phyloP scores from a whole-genome alignment of 2,113 vertebrate genomes.

The Danio rerio region GRCz12tu NC_133194.1:6720001-6720500 shows the following conservation, averaged over 20 bases:
- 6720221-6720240: too few species aligned
- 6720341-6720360: slow-evolving; percentile 67
- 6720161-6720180: too few species aligned
- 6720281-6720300: slow-evolving; percentile 66
- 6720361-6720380: slow-evolving; percentile 70
- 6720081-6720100: too few species aligned
- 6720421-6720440: slow-evolving; percentile 55
- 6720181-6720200: too few species aligned
- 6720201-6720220: too few species aligned
- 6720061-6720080: too few species aligned
- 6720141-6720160: too few species aligned
- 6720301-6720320: slow-evolving; percentile 74
- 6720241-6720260: not conserved
- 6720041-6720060: too few species aligned
- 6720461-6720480: slow-evolving; percentile 44
- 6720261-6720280: slow-evolving; percentile 20
- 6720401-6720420: slow-evolving; percentile 40
- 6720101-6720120: too few species aligned
- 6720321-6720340: slow-evolving; percentile 68
- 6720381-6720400: slow-evolving; percentile 64
- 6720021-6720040: too few species aligned
- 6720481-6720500: slow-evolving; percentile 23
- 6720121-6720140: too few species aligned
- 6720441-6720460: slow-evolving; percentile 63
- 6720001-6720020: too few species aligned